Base-by-base conservation (phyloP, 2,113 vertebrate genomes). In the Oryzias curvinotus region DNA sequence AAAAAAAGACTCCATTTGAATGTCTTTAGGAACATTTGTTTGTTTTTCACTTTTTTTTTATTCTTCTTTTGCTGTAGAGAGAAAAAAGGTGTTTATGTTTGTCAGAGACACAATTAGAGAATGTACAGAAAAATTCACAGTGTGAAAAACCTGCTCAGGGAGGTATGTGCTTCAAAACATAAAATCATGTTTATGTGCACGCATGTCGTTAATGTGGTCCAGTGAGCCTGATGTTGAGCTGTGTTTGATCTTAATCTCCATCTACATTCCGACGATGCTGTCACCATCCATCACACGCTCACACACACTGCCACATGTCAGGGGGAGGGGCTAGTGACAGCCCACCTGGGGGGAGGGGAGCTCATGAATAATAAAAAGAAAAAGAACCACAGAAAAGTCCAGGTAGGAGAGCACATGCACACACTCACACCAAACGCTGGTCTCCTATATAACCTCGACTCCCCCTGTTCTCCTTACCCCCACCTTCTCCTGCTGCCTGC, bases 361-460 rank as follows among this genome's bases (percentile, higher is more conserved):
- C 91, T 96, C 94, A 97, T 96, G 95, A 98, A 97, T 98, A 96
- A 96, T 94, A 97, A 96, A 95, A 91, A 93, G 91, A 90, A 93
- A 93, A 91, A 90, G 91, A 94, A 19, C 1, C 28, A 30, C 36
- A 36, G 92, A 95, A 93, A 91, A 93, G 93, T 94, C 91, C 92
- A 93, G 89, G 90, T 90, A 91, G 84, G 71, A 73, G 71, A 73
- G 64, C 23, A 46, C 25, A 56, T 48, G 21, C 30, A 65, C 53
- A 59, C 69, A 60, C 67, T 60, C 72, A 71, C 56, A 57, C 52
- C 36, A 56, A 47, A 71, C 58, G 28, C 75, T 71, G 36, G 70
- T 48, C 23, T 55, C 49, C 78, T 59, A 62, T 73, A 93, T 94
- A 94, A 95, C 93, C 93, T 92, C 91, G 90, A 91, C 36, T 36